Evolutionary conservation across 2,797 vertebrate species (phyloP).

Genomic region (Kryptolebias ocellatus): DNA sequence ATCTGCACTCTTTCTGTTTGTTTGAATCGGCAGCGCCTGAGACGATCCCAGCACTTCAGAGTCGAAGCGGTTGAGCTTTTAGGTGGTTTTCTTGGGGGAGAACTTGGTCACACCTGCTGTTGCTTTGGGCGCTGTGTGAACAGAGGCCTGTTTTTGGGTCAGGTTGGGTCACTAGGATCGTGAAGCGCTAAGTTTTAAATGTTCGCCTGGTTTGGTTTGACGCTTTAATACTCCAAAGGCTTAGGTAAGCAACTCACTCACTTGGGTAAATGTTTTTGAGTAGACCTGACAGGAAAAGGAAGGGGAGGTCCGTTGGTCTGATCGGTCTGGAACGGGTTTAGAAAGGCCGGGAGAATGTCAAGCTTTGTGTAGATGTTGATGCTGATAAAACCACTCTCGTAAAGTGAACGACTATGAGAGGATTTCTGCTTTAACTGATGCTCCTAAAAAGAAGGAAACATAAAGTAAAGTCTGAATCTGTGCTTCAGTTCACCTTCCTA

Average conservation of each 20-base stretch:
- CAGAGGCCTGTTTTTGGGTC: slow-evolving; percentile 42
- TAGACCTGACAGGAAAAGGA: slow-evolving; percentile 70
- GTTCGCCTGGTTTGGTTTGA: slow-evolving; percentile 46
- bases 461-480: neutral
- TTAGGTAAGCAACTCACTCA: slow-evolving; percentile 27
- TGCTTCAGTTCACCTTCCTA: neutral
- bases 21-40: slow-evolving; percentile 41
- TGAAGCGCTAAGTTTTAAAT: slow-evolving; percentile 34
- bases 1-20: slow-evolving; percentile 8
- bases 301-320: slow-evolving; percentile 60
- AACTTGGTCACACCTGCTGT: slow-evolving; percentile 45
- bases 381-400: slow-evolving; percentile 21
- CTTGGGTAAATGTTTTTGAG: slow-evolving; percentile 36
- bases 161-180: slow-evolving; percentile 38
- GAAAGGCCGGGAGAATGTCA: slow-evolving; percentile 74
- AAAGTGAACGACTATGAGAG: slow-evolving; percentile 9
- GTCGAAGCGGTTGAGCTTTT: neutral
- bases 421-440: neutral
- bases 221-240: slow-evolving; percentile 2
- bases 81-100: slow-evolving; percentile 48
- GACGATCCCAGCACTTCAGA: slow-evolving; percentile 15
- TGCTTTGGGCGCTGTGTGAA: slow-evolving; percentile 44
- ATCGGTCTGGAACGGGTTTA: slow-evolving; percentile 59
- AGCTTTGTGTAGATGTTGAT: slow-evolving; percentile 61
- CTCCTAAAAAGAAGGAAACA: neutral